Base-by-base conservation (phyloP, 2,113 vertebrate genomes). In the Microtus ochrogaster region DNA sequence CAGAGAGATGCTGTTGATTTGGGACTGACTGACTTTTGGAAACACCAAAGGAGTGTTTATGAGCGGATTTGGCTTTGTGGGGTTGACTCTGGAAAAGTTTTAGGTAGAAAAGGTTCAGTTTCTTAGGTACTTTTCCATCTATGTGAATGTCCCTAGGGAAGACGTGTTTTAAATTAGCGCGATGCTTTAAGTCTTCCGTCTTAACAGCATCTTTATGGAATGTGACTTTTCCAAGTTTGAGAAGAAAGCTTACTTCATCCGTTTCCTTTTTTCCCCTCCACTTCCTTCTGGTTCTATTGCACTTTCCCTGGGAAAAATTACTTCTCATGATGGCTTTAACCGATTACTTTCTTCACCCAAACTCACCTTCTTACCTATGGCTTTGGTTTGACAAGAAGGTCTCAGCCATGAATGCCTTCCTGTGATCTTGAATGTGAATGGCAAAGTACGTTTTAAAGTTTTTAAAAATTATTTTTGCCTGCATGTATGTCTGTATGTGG, bases 271-370 rank as follows among this genome's bases (percentile, higher is more conserved):
- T 30, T 14, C 47, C 52, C 52, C 63, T 70, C 47, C 47, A 81
- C 65, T 90, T 94, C 63, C 78, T 96, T 95, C 47, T 96, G 78
- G 83, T 89, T 81, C 58, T 78, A 47, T 96, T 49, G 6, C 66
- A 28, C 92, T 83, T 95, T 87, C 94, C 94, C 84, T 89, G 70
- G 92, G 96, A 92, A 94, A 94, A 97, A 95, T 68, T 85, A 86
- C 88, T 96, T 96, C 72, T 92, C 74, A 47, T 33, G 81, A 2
- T 74, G 88, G 11, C 17, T 49, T 83, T 19, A 44, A 12, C n/a
- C 22, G 19, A 36, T 92, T 78, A 47, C 77, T 90, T 83, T 89
- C 70, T 58, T 81, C 39, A 76, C 58, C 47, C 70, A 90, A 68
- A 72, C n/a, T 65, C 55, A 91, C 21, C 7, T 33, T 24, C 11